Percentiles rank a stretch among this genome's conserved stretches.
Evolutionary conservation across 2,797 vertebrate genomes (phyloP).

Genomic region (Enteromius thamalakanensis): DNA sequence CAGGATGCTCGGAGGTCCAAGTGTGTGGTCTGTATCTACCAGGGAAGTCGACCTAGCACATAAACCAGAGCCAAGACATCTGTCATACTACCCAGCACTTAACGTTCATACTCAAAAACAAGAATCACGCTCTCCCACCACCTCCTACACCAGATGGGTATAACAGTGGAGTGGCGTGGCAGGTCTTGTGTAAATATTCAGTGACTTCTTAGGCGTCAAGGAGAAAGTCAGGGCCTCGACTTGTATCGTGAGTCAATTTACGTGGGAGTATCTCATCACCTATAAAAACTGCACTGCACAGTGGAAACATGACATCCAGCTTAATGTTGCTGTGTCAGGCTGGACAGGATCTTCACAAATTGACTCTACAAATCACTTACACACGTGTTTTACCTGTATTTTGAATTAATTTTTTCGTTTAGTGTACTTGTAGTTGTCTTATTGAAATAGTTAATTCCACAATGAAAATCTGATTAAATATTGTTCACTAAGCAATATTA

Average conservation of each 20-base stretch:
- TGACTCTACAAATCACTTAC: not conserved
- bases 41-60: constrained; percentile 46
- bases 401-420: not conserved
- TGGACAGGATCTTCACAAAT: not conserved
- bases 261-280: constrained; percentile 71
- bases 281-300: constrained; percentile 63
- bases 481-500: not conserved
- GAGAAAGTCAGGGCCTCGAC: constrained; percentile 61
- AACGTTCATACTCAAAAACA: constrained; percentile 59
- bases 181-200: constrained; percentile 62
- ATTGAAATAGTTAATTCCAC: not conserved
- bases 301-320: constrained; percentile 13
- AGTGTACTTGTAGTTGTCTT: not conserved
- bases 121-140: constrained; percentile 57
- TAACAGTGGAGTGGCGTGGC: constrained; percentile 18
- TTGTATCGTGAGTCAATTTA: constrained; percentile 69
- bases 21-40: constrained; percentile 49
- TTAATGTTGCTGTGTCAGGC: constrained; percentile 2
- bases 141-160: constrained; percentile 60
- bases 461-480: not conserved
- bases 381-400: not conserved
- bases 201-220: constrained; percentile 51
- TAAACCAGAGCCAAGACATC: constrained; percentile 58
- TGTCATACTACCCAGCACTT: constrained; percentile 50
- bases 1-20: constrained; percentile 37